Evolutionary conservation across 2,113 vertebrate species (phyloP).

Genomic region (Anoura caudifer): DNA sequence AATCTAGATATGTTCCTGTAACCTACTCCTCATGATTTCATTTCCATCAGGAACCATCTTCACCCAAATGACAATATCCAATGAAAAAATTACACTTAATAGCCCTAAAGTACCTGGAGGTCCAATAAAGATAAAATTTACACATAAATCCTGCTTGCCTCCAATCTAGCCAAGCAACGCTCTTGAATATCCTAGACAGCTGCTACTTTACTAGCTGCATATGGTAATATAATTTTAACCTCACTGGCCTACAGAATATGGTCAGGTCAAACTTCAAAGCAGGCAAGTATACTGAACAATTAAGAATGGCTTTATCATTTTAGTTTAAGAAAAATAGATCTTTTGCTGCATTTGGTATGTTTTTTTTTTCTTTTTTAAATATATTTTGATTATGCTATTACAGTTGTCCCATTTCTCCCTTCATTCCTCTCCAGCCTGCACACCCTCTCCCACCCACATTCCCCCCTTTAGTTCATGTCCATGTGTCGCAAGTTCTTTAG

Average conservation of each 20-base stretch:
- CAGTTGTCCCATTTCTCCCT: no score
- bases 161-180: not conserved
- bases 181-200: not conserved
- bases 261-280: slow-evolving; percentile 23
- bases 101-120: not conserved
- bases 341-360: not conserved
- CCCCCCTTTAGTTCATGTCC: no score
- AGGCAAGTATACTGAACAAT: not conserved
- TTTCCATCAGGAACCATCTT: not conserved
- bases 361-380: no score
- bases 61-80: not conserved
- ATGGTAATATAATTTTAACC: not conserved
- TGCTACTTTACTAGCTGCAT: not conserved
- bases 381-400: no score
- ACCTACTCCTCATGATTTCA: not conserved
- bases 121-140: not conserved
- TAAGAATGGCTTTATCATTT: not conserved
- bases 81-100: not conserved
- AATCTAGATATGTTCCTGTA: not conserved
- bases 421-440: no score
- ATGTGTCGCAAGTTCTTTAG: no score
- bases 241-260: not conserved
- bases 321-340: slow-evolving; percentile 1
- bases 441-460: no score
- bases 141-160: not conserved